Base-by-base conservation (phyloP, 2,888 invertebrate species). In the Aspidiotus destructor region DNA sequence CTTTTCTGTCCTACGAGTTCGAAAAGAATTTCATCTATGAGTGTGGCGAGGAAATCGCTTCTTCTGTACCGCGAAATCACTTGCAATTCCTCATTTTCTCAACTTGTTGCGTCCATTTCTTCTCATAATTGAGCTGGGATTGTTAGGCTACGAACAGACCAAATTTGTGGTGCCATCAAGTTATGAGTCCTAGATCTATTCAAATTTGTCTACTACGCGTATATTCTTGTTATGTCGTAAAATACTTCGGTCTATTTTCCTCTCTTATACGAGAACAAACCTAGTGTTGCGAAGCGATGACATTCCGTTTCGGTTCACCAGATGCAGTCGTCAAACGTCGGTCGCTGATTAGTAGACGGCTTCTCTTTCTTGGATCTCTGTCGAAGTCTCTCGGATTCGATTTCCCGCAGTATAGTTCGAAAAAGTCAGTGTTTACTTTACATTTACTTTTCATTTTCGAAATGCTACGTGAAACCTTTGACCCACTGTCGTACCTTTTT, bases 391-490 rank as follows among this genome's bases (percentile, higher is more conserved):
- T 48, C 48, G 48, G n/a, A 48, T 48, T n/a, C 28, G 28, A 57
- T 57, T 57, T 57, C 1, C 16, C 16, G 57, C 13, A 15, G 15
- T 52, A 28, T 28, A 11, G 16, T 42, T 44, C 15, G 42, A 61
- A 41, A 44, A 62, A 62, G 62, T 62, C 62, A 62, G 16, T 62
- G 52, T 62, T 62, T 62, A 62, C 28, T 52, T 62, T 62, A 62
- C 62, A 52, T 62, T 62, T 58, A 16, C 13, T 10, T 58, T 58
- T 58, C 40, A 58, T 40, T 3, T 58, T 28, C 13, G 10, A 58
- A 28, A 58, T 17, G 10, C 40, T 10, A 17, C 40, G 9, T 58
- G 28, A 17, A 28, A 17, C 40, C 40, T 58, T 40, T 58, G 58
- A 13, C 58, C 58, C 28, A 40, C 40, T 58, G 13, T 58, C 48